Percentiles rank a stretch among this genome's conserved stretches.
phyloP scores from a whole-genome alignment of 2,797 vertebrate species.

The Meriones psammophilus region DNA sequence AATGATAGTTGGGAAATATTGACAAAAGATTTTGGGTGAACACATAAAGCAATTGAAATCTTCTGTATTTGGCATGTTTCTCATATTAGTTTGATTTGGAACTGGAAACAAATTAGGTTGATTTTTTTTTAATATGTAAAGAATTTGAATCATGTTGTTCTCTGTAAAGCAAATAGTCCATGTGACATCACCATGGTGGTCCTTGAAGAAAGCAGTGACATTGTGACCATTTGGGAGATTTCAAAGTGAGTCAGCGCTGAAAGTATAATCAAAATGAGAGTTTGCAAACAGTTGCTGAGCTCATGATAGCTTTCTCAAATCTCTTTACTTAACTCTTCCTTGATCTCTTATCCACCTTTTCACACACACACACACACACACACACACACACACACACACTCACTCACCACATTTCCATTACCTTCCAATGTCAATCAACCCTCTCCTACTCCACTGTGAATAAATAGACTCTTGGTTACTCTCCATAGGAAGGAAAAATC shows the following conservation, averaged over 20 bases:
- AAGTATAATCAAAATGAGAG: slow-evolving; percentile 47
- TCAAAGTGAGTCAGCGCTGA: slow-evolving; percentile 68
- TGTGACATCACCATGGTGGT: not conserved
- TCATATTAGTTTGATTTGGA: not conserved
- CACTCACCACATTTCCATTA: not conserved
- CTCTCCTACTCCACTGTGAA: not conserved
- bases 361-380: not conserved
- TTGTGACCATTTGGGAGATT: slow-evolving; percentile 47
- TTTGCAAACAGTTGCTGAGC: slow-evolving; percentile 20
- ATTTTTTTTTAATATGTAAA: not conserved
- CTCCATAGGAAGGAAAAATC: not conserved
- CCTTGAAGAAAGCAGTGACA: not conserved
- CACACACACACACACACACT: not conserved
- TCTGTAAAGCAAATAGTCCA: not conserved
- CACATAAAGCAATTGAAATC: not conserved
- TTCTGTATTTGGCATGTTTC: not conserved
- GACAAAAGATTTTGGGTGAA: not conserved
- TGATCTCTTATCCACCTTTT: not conserved
- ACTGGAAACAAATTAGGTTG: not conserved
- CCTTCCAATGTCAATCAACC: not conserved
- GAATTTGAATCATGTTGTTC: not conserved
- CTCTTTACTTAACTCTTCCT: slow-evolving; percentile 8
- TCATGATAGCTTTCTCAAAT: not conserved
- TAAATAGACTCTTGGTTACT: not conserved
- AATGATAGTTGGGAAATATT: not conserved